Base-by-base conservation (phyloP, 1,140 invertebrate genomes). In the Drosophila ogumai region DNA sequence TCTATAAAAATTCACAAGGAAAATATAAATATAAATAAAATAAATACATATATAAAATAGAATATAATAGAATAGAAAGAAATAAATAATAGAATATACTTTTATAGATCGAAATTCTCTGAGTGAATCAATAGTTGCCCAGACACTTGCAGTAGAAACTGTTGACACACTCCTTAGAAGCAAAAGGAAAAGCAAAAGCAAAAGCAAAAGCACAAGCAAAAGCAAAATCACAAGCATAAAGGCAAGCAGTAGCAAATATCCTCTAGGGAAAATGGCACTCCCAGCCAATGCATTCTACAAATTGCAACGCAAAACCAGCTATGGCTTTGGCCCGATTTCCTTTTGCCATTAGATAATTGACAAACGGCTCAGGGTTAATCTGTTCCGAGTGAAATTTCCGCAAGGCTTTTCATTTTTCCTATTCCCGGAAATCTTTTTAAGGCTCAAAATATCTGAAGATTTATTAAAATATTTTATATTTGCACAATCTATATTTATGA, bases 371-470 rank as follows among this genome's bases (percentile, higher is more conserved):
- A 22, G 19, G 52, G 17, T 69, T 41, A 58, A 72, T 60, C 19
- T 13, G 17, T 52, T 69, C 22, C 34, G n/a, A 76, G 56, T 46
- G 44, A 63, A 81, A 72, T 77, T 63, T 81, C 79, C 79, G 60
- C 41, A 15, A 19, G 12, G 3, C 17, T 1, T 49, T 54, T 46
- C 52, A 6, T 49, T 66, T 15, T 46, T 25, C 19, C 22, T 3
- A 15, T 76, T 72, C 38, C 79, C 43, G 78, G 15, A 17, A 28
- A 15, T 15, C 8, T 28, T 28, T 28, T 28, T 6, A 28, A 6
- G 4, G 25, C 5, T 28, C 6, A 28, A 28, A 28, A 28, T 28
- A 28, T 28, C 0, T 6, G 5, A 5, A 28, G 3, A 28, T 28
- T 28, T 28, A 6, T 28, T 28, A 28, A 28, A 28, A 28, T 28